Conservation (phyloP, 37 sponge, comb jelly and placozoan species). For the Oopsacas minuta region DNA sequence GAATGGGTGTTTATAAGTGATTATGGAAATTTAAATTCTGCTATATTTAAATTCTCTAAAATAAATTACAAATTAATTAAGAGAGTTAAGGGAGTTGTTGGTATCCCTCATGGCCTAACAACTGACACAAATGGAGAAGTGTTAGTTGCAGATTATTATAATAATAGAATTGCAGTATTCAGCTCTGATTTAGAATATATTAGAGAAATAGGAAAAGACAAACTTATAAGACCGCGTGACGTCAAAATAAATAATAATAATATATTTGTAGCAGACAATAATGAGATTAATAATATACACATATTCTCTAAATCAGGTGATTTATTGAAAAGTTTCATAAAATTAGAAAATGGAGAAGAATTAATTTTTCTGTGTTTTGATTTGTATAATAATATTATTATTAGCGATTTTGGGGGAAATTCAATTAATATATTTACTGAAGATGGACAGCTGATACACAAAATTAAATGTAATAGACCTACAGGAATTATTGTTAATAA, state of each 20-base stretch:
- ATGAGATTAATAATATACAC: not conserved
- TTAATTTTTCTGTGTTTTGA: not conserved
- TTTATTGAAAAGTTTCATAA: not conserved
- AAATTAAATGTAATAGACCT: not conserved
- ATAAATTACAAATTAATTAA: not conserved
- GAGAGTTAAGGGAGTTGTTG: not conserved
- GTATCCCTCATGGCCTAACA: not conserved
- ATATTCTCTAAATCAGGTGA: slow-evolving; percentile 8
- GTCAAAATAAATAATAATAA: not conserved
- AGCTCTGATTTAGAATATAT: not conserved
- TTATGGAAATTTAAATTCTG: not conserved
- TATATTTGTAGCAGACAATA: slow-evolving; percentile 3
- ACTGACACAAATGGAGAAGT: not conserved
- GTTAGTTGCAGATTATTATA: not conserved
- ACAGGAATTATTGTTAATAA: not conserved
- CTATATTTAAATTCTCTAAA: not conserved
- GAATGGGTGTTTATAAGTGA: not conserved
- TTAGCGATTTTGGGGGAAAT: not conserved
- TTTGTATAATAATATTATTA: not conserved
- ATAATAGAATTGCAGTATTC: slow-evolving; percentile 13
- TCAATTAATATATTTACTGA: not conserved
- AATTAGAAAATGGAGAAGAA: not conserved
- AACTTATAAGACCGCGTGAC: not conserved
- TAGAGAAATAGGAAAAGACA: not conserved
- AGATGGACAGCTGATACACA: not conserved